Evolutionary conservation across 53 echinoderm and acorn worm species (phyloP).

Genomic region (Henricia sp.): DNA sequence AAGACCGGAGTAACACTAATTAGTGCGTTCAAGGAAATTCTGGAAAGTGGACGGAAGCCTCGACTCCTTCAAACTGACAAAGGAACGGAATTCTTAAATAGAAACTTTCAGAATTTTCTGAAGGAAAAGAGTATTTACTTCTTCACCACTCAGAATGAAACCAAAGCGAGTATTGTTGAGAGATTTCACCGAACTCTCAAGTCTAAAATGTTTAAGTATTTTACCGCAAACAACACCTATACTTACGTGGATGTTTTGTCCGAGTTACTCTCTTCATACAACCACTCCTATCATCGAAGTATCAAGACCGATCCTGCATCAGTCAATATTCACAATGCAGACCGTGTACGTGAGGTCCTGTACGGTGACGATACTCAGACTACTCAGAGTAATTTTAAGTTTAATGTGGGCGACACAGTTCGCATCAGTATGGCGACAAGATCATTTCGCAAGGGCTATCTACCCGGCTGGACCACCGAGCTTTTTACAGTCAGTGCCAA

Average conservation of each 20-base stretch:
- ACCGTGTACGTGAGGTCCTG: not conserved
- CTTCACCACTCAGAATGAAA: too few relatives aligned
- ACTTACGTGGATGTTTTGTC: not conserved
- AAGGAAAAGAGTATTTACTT: conserved; percentile 62
- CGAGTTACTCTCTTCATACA: not conserved
- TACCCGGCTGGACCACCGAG: too few relatives aligned
- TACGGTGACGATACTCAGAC: too few relatives aligned
- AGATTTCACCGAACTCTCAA: too few relatives aligned
- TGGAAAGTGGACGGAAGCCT: not conserved
- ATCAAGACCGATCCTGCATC: not conserved
- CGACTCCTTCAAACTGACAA: too few relatives aligned
- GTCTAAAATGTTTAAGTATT: conserved; percentile 26
- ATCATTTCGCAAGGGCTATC: too few relatives aligned
- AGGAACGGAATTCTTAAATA: conserved; percentile 71
- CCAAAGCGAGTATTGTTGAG: too few relatives aligned
- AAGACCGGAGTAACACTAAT: not conserved
- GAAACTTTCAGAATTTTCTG: conserved; percentile 45
- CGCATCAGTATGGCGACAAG: too few relatives aligned
- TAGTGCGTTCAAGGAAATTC: conserved; percentile 1
- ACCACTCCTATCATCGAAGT: conserved; percentile 12
- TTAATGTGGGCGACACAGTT: conserved; percentile 34
- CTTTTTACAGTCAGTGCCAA: too few relatives aligned
- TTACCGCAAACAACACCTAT: conserved; percentile 1
- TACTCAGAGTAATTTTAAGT: not conserved
- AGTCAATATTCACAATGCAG: not conserved